phyloP scores from a whole-genome alignment of 2,888 invertebrate genomes.

The Drosophila trichaetosa region DNA sequence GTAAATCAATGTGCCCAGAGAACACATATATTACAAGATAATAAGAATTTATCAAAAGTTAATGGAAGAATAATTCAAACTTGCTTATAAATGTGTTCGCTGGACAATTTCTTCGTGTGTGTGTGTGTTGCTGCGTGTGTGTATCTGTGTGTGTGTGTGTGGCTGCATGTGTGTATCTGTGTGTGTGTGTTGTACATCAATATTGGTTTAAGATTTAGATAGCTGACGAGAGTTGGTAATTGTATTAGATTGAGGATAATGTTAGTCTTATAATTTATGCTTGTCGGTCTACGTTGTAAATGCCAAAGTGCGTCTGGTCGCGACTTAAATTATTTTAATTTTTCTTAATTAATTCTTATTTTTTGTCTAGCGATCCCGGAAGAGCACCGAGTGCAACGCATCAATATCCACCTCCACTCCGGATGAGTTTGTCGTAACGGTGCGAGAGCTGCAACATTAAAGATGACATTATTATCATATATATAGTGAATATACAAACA shows the following conservation, averaged over 20 bases:
- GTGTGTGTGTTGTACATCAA: conserved; percentile 1
- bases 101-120: background rate
- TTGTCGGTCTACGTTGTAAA: conserved; percentile 14
- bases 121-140: too few species aligned
- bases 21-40: background rate
- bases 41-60: background rate
- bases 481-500: conserved; percentile 11
- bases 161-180: too few species aligned
- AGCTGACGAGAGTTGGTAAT: conserved; percentile 6
- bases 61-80: background rate
- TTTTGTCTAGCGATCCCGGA: conserved; percentile 75
- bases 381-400: conserved; percentile 84
- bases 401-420: conserved; percentile 85
- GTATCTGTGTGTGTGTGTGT: too few species aligned
- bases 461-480: background rate
- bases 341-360: background rate
- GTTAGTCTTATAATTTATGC: conserved; percentile 11
- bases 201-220: conserved; percentile 25
- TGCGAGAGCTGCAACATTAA: conserved; percentile 60
- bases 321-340: background rate
- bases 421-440: conserved; percentile 74
- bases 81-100: background rate
- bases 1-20: background rate
- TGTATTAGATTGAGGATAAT: conserved; percentile 11
- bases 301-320: conserved; percentile 19